Evolutionary conservation across 2,888 invertebrate species (phyloP).

Genomic region (Cacoxenus indagator): DNA sequence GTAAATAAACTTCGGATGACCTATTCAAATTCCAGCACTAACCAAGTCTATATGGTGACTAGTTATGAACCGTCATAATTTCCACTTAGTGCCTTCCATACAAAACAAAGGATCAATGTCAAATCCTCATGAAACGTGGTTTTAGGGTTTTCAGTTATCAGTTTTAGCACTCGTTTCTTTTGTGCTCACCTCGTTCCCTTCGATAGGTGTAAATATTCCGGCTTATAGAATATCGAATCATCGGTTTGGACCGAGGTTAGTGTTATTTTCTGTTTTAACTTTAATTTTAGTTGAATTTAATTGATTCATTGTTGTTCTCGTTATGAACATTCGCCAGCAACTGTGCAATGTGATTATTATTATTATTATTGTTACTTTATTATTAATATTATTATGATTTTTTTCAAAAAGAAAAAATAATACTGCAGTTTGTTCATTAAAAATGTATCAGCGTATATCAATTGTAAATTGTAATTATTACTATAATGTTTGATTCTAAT

Average conservation of each 20-base stretch:
- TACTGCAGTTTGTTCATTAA: not conserved
- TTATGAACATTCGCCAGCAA: conserved; percentile 6
- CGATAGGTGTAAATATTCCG: too few relatives aligned
- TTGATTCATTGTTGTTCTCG: conserved; percentile 6
- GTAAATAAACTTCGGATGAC: too few relatives aligned
- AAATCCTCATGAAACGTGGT: too few relatives aligned
- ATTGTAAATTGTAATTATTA: conserved; percentile 1
- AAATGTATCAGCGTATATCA: not conserved
- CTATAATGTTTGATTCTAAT: not conserved
- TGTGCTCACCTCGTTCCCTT: too few relatives aligned
- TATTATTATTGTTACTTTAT: not conserved
- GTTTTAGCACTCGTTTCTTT: too few relatives aligned
- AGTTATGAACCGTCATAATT: too few relatives aligned
- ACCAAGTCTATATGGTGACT: too few relatives aligned
- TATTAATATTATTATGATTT: not conserved
- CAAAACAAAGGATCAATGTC: too few relatives aligned
- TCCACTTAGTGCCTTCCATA: too few relatives aligned
- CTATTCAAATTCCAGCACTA: too few relatives aligned
- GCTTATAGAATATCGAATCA: conserved; percentile 7
- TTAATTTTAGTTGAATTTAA: conserved; percentile 19
- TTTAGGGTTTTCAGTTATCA: too few relatives aligned
- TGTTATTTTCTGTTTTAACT: not conserved
- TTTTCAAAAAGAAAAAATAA: not conserved
- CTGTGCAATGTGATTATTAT: conserved; percentile 8
- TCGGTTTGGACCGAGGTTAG: too few relatives aligned